Conservation (phyloP, 2,797 vertebrate genomes). For the Halcyon smyrnensis region DNA sequence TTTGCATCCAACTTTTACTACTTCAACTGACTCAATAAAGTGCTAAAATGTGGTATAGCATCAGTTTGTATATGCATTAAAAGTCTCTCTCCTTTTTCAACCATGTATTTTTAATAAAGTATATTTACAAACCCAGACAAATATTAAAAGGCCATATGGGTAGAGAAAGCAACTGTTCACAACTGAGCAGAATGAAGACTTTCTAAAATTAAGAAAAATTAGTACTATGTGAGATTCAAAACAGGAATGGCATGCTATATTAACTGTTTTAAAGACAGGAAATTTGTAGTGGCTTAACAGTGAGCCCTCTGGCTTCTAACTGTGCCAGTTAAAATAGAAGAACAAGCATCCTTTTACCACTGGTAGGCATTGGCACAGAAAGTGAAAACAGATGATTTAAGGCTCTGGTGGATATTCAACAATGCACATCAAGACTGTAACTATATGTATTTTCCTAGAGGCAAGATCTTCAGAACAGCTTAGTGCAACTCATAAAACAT, state of each 20-base stretch:
- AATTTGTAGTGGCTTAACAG: background rate
- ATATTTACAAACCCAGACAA: background rate
- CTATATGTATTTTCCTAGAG: background rate
- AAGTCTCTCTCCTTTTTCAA: background rate
- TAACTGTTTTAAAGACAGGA: background rate
- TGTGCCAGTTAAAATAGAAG: constrained; percentile 20
- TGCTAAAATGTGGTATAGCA: background rate
- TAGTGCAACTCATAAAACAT: background rate
- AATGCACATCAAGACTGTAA: background rate
- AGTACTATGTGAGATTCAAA: background rate
- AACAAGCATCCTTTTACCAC: background rate
- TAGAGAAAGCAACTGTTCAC: background rate
- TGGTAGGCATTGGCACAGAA: constrained; percentile 2
- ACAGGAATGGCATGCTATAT: background rate
- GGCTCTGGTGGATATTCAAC: background rate
- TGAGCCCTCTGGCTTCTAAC: background rate
- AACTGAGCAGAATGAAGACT: background rate
- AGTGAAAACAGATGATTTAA: background rate
- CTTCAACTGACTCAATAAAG: background rate
- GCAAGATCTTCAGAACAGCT: background rate
- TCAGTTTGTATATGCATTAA: background rate
- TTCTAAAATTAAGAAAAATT: background rate
- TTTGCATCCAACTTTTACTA: background rate
- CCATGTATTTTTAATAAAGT: background rate
- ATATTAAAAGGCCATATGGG: background rate